Evolutionary conservation across 2,888 invertebrate species (phyloP).

Genomic region (Cabera pusaria): DNA sequence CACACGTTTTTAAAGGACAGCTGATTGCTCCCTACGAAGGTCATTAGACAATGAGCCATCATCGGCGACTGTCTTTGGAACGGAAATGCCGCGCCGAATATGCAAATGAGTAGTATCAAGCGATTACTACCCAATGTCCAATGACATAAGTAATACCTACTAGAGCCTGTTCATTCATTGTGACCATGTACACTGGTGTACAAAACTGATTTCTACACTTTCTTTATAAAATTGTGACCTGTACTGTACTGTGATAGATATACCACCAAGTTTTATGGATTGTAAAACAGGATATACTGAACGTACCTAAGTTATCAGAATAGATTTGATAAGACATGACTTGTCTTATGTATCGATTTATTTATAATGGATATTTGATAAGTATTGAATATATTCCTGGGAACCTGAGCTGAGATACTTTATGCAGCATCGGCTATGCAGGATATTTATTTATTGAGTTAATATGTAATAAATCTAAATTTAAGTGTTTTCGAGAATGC

Average conservation of each 20-base stretch:
- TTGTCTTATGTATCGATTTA: no score
- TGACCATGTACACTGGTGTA: slow-evolving; percentile 53
- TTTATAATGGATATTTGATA: no score
- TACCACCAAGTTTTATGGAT: no score
- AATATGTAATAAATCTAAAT: slow-evolving; percentile 2
- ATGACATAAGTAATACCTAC: slow-evolving; percentile 49
- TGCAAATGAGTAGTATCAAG: slow-evolving; percentile 55
- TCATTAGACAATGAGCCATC: slow-evolving; percentile 63
- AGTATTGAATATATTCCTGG: no score
- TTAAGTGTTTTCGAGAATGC: neutral
- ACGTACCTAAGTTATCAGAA: no score
- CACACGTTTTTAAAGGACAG: slow-evolving; percentile 54
- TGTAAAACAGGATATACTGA: no score
- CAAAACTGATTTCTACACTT: no score
- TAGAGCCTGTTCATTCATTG: slow-evolving; percentile 75
- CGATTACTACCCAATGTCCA: slow-evolving; percentile 49
- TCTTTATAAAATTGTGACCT: no score
- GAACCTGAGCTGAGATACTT: no score
- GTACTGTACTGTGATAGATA: no score
- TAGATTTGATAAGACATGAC: no score
- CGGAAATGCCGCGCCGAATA: slow-evolving; percentile 77
- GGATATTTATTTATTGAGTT: slow-evolving; percentile 3
- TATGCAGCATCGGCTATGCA: no score
- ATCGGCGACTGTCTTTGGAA: slow-evolving; percentile 49
- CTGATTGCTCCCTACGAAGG: slow-evolving; percentile 57